Percentiles rank a stretch among this genome's conserved stretches.
Conservation (phyloP, 2,888 invertebrate genomes). For the Lepidocyrtinus sp. region DNA sequence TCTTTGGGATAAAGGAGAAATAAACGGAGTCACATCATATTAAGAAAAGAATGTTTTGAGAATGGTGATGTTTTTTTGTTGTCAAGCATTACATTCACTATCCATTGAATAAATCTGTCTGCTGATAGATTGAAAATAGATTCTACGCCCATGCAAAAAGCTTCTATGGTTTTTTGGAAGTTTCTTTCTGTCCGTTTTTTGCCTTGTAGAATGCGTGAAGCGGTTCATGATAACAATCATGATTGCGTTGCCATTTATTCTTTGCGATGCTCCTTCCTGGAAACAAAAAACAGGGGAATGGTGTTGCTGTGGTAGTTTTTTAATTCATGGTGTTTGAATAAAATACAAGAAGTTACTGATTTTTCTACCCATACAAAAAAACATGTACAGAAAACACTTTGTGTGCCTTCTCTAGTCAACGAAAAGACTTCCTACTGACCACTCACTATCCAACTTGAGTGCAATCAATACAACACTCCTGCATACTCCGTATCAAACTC, state of each 20-base stretch:
- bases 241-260: slow-evolving; percentile 45
- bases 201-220: slow-evolving; percentile 35
- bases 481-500: not conserved
- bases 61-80: no score
- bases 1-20: no score
- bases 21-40: no score
- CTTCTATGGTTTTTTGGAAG: slow-evolving; percentile 22
- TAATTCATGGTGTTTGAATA: no score
- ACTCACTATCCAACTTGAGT: not conserved
- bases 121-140: no score
- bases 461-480: not conserved
- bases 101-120: no score
- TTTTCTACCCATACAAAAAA: no score
- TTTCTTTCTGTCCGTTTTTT: slow-evolving; percentile 47
- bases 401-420: not conserved
- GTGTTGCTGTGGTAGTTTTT: not conserved
- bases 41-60: no score
- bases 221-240: slow-evolving; percentile 31
- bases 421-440: slow-evolving; percentile 34
- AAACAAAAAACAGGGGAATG: slow-evolving; percentile 44
- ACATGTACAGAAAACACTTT: no score
- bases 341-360: no score
- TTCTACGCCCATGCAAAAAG: no score
- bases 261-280: slow-evolving; percentile 49
- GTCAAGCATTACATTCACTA: no score